Evolutionary conservation across 2,888 invertebrate species (phyloP), one percentile per base, ranked within the genome.

Genomic region (Xestia sexstrigata): DNA sequence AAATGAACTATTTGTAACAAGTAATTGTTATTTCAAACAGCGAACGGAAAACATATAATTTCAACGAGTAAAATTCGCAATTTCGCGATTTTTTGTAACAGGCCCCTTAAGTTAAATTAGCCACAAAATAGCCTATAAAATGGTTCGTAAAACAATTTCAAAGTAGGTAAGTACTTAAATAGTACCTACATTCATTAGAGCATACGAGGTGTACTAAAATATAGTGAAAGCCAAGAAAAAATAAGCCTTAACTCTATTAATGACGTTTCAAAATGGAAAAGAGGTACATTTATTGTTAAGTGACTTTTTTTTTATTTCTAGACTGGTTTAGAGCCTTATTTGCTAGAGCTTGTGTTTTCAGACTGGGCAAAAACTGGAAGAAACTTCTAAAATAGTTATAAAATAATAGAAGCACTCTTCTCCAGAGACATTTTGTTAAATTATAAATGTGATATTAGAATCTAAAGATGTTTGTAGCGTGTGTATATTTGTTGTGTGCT

Each of bases 221-320:
- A 52, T 35, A 15, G 30, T 52, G 23, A 73, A 30, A 66, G 30
- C 72, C 47, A 20, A 69, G 39, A 45, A 47, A 75, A 78, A 65
- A 47, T 65, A 71, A 42, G 47, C 39, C 11, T 39, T 49, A 67
- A 52, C 13, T 47, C 11, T 71, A 76, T 84, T 76, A 72, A 76
- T 69, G 0, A 52, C 23, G 47, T 62, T 42, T 80, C 11, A 6
- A 66, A 79, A 86, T 52, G 68, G 75, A 75, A 79, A 76, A 82
- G 45, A 9, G 35, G 17, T n/a, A 60, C 68, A 73, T 76, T 79
- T 74, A 79, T 76, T 45, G 68, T 63, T 70, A 70, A 72, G 65
- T 60, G 52, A 62, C 42, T 74, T 78, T 76, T 74, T 70, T 45
- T 84, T 81, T 62, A n/a, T 66, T 45, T 67, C 13, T 39, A 73